Percentiles rank a stretch among this genome's conserved stretches.
Conservation (phyloP, 2,888 invertebrate genomes). For the Gastrophysa polygoni region DNA sequence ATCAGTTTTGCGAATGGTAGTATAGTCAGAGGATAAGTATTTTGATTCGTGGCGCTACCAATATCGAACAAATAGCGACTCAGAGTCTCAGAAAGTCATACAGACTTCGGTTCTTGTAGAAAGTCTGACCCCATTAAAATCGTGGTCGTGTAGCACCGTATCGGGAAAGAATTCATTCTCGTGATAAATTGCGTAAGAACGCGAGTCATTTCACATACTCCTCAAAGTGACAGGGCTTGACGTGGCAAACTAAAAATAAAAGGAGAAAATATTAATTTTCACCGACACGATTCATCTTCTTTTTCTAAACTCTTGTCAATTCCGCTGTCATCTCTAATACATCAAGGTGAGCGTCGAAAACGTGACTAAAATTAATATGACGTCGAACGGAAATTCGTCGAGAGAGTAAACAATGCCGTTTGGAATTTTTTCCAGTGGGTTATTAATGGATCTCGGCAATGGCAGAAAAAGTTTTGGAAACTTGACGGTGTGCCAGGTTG, state of each 20-base stretch:
- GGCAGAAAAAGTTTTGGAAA: not conserved
- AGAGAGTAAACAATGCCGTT: constrained; percentile 49
- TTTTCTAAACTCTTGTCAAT: constrained; percentile 57
- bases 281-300: constrained; percentile 55
- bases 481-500: not conserved
- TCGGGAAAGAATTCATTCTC: not conserved
- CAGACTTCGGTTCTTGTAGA: no score
- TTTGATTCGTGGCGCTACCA: no score
- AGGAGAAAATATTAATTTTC: constrained; percentile 53
- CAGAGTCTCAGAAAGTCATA: no score
- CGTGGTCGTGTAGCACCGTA: no score
- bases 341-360: constrained; percentile 56
- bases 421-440: constrained; percentile 40
- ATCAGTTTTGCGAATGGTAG: no score
- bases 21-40: no score
- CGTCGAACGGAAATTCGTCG: constrained; percentile 49
- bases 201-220: constrained; percentile 26
- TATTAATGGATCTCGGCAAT: constrained; percentile 30
- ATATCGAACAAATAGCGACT: no score
- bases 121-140: no score
- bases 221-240: constrained; percentile 39
- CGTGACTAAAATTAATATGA: constrained; percentile 59
- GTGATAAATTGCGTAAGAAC: not conserved
- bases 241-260: constrained; percentile 39
- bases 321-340: constrained; percentile 58